phyloP scores from a whole-genome alignment of 2,888 invertebrate genomes.

The Campoplex capitator region DNA sequence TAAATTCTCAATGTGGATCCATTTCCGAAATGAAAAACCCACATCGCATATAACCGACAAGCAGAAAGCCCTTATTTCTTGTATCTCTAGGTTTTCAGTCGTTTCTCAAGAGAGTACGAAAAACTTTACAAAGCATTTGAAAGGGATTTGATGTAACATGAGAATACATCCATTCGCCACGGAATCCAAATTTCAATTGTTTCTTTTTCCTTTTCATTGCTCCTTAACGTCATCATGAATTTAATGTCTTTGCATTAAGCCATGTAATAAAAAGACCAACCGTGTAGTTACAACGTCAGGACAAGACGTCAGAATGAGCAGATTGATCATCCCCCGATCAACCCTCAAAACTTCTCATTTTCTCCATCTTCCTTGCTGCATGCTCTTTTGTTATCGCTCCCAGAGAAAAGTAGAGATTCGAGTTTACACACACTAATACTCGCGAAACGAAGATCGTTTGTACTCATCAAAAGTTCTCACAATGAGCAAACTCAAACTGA shows the following conservation, averaged over 20 bases:
- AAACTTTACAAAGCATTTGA: background rate
- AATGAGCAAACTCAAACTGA: conserved; percentile 32
- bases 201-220: background rate
- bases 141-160: background rate
- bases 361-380: conserved; percentile 18
- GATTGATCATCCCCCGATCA: conserved; percentile 69
- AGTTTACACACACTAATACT: conserved; percentile 52
- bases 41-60: background rate
- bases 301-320: conserved; percentile 34
- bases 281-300: conserved; percentile 12
- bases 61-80: background rate
- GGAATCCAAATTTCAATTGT: background rate
- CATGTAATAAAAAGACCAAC: conserved; percentile 35
- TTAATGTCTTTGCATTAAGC: background rate
- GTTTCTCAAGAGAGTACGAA: background rate
- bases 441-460: conserved; percentile 68
- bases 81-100: background rate
- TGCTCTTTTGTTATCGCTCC: conserved; percentile 12
- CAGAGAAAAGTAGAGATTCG: conserved; percentile 49
- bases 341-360: conserved; percentile 46
- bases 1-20: background rate
- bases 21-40: conserved; percentile 4
- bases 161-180: background rate
- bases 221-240: background rate
- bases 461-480: conserved; percentile 68